Evolutionary conservation across 2,888 invertebrate genomes (phyloP).

Genomic region (Cataglyphis albicans): DNA sequence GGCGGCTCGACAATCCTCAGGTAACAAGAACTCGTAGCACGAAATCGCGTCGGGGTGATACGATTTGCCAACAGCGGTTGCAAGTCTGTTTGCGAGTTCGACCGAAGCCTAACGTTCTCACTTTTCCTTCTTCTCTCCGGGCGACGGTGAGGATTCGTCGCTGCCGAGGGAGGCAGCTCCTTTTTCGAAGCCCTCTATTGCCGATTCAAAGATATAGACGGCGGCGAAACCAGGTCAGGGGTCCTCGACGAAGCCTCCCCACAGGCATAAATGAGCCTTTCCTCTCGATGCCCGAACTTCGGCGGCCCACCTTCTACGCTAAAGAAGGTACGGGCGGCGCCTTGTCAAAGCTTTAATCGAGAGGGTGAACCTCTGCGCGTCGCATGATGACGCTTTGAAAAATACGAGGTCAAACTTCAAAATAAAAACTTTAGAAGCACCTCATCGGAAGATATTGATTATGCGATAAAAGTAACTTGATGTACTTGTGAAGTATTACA

Average conservation of each 20-base stretch:
- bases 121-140: neutral
- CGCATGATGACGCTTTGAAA: neutral
- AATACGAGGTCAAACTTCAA: constrained; percentile 21
- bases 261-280: constrained; percentile 47
- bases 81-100: constrained; percentile 24
- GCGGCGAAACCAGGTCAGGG: constrained; percentile 70
- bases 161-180: constrained; percentile 43
- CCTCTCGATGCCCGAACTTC: constrained; percentile 29
- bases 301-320: constrained; percentile 9
- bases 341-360: constrained; percentile 36
- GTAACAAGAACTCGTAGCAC: constrained; percentile 20
- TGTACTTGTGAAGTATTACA: neutral
- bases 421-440: neutral
- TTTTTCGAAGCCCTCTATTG: constrained; percentile 37
- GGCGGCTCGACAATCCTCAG: neutral
- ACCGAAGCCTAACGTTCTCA: constrained; percentile 36
- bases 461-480: neutral
- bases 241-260: constrained; percentile 64
- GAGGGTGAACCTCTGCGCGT: constrained; percentile 3
- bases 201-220: constrained; percentile 71
- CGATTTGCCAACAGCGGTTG: constrained; percentile 17
- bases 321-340: neutral
- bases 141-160: constrained; percentile 7
- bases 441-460: neutral
- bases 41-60: neutral